Percentiles rank a stretch among this genome's conserved stretches.
Evolutionary conservation across 2,113 vertebrate species (phyloP).

Genomic region (Megaceryle maxima): DNA sequence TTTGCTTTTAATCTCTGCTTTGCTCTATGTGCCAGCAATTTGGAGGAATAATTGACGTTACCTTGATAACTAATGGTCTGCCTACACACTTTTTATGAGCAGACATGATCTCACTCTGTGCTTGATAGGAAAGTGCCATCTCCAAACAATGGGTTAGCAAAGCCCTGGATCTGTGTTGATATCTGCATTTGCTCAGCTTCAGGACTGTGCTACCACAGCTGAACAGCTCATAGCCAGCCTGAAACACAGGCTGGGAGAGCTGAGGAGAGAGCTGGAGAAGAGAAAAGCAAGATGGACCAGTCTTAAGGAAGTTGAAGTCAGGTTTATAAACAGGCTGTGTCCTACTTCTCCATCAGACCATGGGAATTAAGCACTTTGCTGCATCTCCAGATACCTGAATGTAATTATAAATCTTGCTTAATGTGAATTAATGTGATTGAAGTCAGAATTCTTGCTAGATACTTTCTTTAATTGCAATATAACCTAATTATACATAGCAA

Average conservation of each 20-base stretch:
- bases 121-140: neutral
- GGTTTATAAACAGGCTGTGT: neutral
- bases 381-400: neutral
- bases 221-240: neutral
- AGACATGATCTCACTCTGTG: slow-evolving; percentile 16
- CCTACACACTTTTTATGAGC: neutral
- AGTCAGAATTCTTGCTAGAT: neutral
- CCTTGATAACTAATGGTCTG: neutral
- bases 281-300: neutral
- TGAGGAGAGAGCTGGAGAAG: neutral
- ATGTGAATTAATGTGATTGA: neutral
- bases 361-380: neutral
- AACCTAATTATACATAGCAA: neutral
- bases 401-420: neutral
- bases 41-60: neutral
- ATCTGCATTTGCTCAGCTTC: neutral
- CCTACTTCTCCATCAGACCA: neutral
- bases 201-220: neutral
- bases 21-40: neutral
- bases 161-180: neutral
- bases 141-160: neutral
- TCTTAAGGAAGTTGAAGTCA: neutral
- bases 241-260: neutral
- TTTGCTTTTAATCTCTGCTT: slow-evolving; percentile 38
- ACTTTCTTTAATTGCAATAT: neutral